A percentile compares a stretch with the other conserved stretches of the same genome.
These are phyloP conservation scores for Tetropium fuscum DNA, from an alignment of 2,888 invertebrate genomes.

Conservation along the genomic window DNA sequence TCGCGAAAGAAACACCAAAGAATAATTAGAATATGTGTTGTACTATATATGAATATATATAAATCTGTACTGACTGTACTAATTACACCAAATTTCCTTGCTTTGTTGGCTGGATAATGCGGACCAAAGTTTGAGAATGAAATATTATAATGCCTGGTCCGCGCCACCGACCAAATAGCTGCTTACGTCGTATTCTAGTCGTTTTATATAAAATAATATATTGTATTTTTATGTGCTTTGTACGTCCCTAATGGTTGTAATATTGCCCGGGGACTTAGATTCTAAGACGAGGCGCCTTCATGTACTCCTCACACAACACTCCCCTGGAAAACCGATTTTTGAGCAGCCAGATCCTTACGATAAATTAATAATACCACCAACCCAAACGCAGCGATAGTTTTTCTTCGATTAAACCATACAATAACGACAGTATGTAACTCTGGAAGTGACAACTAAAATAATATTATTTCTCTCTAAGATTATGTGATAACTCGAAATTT, in stretches of 20 bases:
- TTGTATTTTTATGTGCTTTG: constrained; percentile 66
- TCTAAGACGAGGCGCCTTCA: constrained; percentile 2
- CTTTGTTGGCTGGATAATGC: constrained; percentile 66
- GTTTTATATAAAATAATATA: constrained; percentile 66
- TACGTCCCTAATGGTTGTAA: constrained; percentile 60
- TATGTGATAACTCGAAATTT: too few species aligned
- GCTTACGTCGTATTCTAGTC: constrained; percentile 64
- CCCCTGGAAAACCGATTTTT: background rate
- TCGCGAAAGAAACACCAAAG: constrained; percentile 59
- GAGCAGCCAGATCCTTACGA: too few species aligned
- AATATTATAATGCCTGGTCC: constrained; percentile 57
- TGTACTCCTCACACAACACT: background rate
- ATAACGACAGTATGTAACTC: too few species aligned
- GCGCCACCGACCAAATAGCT: constrained; percentile 62
- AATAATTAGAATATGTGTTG: constrained; percentile 57
- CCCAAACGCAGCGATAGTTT: too few species aligned
- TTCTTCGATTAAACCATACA: too few species aligned
- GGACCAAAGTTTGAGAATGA: constrained; percentile 57
- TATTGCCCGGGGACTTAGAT: constrained; percentile 35
- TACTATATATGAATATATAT: constrained; percentile 44
- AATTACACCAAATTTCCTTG: constrained; percentile 63
- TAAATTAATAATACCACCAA: too few species aligned
- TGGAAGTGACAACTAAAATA: too few species aligned
- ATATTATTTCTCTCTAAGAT: too few species aligned
- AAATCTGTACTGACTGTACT: constrained; percentile 62